Conservation (phyloP, 2,797 vertebrate species). For the Labeo calbasu region DNA sequence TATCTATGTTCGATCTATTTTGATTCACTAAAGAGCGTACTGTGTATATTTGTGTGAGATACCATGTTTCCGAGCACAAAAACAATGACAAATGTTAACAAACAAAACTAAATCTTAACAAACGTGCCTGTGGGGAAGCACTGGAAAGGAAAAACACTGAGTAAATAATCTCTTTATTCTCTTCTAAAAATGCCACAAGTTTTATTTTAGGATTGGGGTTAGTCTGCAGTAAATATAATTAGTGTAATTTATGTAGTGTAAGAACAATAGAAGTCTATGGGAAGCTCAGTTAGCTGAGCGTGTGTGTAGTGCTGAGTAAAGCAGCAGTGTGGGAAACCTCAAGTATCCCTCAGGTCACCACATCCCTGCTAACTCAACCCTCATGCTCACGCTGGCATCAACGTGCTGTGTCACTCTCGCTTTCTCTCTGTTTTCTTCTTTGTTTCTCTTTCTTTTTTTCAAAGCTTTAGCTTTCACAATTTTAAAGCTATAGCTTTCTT, state of each 20-base stretch:
- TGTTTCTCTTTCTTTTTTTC: not conserved
- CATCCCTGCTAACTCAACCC: conserved; percentile 45
- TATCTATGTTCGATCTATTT: not conserved
- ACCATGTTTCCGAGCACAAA: not conserved
- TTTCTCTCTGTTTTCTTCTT: not conserved
- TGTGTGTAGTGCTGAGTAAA: conserved; percentile 33
- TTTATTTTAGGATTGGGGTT: conserved; percentile 11
- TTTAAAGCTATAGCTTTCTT: not conserved
- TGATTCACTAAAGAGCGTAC: not conserved
- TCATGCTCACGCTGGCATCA: conserved; percentile 33
- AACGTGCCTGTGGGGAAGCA: not conserved
- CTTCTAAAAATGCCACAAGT: conserved; percentile 16
- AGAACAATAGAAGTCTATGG: conserved; percentile 27
- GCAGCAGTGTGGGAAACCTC: conserved; percentile 52
- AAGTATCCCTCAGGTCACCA: conserved; percentile 23
- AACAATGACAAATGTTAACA: not conserved
- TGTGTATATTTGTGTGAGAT: not conserved
- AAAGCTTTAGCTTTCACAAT: not conserved
- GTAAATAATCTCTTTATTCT: conserved; percentile 17
- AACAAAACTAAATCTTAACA: not conserved
- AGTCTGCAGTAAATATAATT: conserved; percentile 29
- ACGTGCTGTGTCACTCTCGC: not conserved
- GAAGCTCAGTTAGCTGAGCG: conserved; percentile 6
- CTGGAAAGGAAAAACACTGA: conserved; percentile 6
- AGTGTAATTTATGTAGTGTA: conserved; percentile 2